Conservation (phyloP, 2,888 invertebrate species). For the Agriopis marginaria region DNA sequence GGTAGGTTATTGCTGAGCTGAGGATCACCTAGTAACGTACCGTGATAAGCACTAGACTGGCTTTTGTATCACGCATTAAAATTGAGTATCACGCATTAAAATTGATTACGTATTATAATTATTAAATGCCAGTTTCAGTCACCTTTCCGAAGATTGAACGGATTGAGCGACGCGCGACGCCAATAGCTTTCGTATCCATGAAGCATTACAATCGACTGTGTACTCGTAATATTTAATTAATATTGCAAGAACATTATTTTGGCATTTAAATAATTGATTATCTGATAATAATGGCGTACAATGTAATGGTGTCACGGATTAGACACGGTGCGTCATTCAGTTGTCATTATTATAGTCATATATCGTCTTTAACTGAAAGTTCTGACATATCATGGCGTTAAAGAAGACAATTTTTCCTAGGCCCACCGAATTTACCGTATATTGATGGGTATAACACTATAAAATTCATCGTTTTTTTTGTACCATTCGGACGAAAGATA, state of each 20-base stretch:
- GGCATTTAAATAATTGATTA: constrained; percentile 30
- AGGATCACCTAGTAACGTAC: no score
- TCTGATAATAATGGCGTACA: constrained; percentile 15
- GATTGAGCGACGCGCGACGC: neutral
- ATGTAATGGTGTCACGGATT: constrained; percentile 16
- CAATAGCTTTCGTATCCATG: neutral
- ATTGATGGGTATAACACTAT: no score
- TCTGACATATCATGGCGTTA: neutral
- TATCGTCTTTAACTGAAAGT: neutral
- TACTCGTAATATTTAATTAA: constrained; percentile 12
- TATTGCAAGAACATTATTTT: constrained; percentile 24
- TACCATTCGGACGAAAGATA: no score
- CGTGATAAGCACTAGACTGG: neutral
- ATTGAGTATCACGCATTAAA: neutral
- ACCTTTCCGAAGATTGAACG: neutral
- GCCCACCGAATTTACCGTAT: no score
- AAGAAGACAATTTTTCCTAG: no score
- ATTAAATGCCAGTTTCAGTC: neutral
- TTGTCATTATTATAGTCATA: constrained; percentile 11
- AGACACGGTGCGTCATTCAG: constrained; percentile 20
- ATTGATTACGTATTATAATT: neutral
- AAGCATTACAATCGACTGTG: neutral
- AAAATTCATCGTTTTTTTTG: no score
- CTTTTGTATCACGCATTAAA: neutral
- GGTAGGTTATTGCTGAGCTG: no score